These are phyloP conservation scores for Lycodopsis pacificus DNA, from an alignment of 2,797 vertebrate species.

Conservation along the genomic window DNA sequence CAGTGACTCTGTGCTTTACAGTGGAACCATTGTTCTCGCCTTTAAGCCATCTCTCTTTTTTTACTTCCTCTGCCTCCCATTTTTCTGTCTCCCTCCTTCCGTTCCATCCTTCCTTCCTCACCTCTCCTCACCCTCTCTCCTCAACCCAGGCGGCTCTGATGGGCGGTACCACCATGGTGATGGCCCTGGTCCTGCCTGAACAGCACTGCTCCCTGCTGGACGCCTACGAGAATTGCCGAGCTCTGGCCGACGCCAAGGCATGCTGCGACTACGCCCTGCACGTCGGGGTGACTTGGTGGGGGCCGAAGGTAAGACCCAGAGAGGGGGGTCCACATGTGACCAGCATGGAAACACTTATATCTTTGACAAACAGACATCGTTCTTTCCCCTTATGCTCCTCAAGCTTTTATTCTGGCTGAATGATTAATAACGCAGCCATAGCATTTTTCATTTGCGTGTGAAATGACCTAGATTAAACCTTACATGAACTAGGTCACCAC, in stretches of 20 bases:
- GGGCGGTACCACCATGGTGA: conserved; percentile 96
- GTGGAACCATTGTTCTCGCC: conserved; percentile 53
- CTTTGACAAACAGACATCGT: not conserved
- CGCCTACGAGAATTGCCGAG: conserved; percentile 92
- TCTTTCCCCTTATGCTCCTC: not conserved
- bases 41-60: conserved; percentile 39
- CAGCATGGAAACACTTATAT: not conserved
- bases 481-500: conserved; percentile 66
- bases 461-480: conserved; percentile 74
- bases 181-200: conserved; percentile 92
- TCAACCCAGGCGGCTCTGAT: conserved; percentile 91
- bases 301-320: conserved; percentile 68
- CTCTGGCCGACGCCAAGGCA: conserved; percentile 91
- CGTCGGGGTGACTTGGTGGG: conserved; percentile 80
- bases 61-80: conserved; percentile 16
- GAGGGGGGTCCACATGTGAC: not conserved
- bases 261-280: conserved; percentile 87
- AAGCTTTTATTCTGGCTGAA: not conserved
- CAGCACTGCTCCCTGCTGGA: conserved; percentile 95
- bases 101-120: conserved; percentile 1
- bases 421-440: conserved; percentile 20
- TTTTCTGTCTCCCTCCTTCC: conserved; percentile 3
- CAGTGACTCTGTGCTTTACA: conserved; percentile 42
- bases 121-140: conserved; percentile 22
- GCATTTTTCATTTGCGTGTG: conserved; percentile 40